A percentile compares a stretch with the other conserved stretches of the same genome.
Conservation (phyloP, 2,888 invertebrate genomes). For the Zeuzera pyrina region DNA sequence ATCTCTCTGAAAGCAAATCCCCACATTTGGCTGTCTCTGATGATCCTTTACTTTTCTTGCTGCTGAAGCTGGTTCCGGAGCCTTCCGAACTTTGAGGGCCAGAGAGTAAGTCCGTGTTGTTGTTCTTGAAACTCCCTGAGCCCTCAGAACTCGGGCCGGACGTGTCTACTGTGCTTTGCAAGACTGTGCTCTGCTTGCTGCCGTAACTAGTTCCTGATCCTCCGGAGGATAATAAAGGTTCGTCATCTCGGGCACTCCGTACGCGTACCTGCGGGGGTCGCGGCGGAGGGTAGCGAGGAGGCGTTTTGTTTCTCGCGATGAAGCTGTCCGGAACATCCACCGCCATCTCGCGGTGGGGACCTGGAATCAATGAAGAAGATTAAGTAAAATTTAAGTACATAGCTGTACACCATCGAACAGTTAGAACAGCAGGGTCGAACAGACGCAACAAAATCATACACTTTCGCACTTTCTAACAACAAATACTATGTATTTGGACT, state of each 20-base stretch:
- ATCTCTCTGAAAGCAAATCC: slow-evolving; percentile 46
- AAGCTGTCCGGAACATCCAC: slow-evolving; percentile 98
- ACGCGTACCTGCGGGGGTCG: slow-evolving; percentile 78
- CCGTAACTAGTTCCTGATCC: slow-evolving; percentile 61
- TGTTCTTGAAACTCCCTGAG: slow-evolving; percentile 56
- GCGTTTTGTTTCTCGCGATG: slow-evolving; percentile 91
- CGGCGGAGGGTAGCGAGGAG: slow-evolving; percentile 91
- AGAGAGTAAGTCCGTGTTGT: slow-evolving; percentile 51
- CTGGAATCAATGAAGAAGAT: slow-evolving; percentile 55
- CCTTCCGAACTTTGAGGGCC: slow-evolving; percentile 59
- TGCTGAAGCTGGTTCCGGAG: slow-evolving; percentile 52
- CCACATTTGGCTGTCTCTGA: slow-evolving; percentile 61
- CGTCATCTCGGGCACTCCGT: slow-evolving; percentile 60
- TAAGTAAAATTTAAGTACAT: too few species aligned
- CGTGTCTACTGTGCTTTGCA: slow-evolving; percentile 37
- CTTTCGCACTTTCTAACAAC: too few species aligned
- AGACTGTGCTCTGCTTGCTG: slow-evolving; percentile 59
- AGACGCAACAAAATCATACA: too few species aligned
- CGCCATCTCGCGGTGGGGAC: slow-evolving; percentile 98
- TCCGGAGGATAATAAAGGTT: slow-evolving; percentile 60
- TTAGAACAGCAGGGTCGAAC: too few species aligned
- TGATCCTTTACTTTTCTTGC: slow-evolving; percentile 59
- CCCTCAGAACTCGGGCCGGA: slow-evolving; percentile 55
- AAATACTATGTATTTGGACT: too few species aligned
- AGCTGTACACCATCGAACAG: too few species aligned